Evolutionary conservation across 2,888 invertebrate species (phyloP), one percentile per base, ranked within the genome.

Genomic region (Odontomyia ornata): DNA sequence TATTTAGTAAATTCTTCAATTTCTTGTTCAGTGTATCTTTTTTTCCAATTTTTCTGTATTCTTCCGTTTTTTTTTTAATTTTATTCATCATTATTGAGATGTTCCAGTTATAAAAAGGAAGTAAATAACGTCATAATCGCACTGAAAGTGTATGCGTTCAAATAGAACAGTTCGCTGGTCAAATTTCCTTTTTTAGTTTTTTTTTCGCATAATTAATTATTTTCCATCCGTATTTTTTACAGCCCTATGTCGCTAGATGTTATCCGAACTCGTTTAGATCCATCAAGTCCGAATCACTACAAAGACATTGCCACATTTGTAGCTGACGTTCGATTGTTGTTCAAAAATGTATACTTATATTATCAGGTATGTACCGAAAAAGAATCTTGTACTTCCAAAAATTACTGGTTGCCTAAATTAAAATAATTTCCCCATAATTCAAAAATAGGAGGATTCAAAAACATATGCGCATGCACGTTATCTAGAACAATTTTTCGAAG

Each of bases 401-500:
- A 60, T 21, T 23, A 25, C 23, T 9, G 9, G 36, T 36, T 36
- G 36, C 5, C 2, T 69, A 56, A n/a, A 18, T 77, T 57, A 47
- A 36, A 57, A n/a, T 43, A 1, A 75, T 46, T 43, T 78, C 28
- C 75, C 64, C 71, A 72, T 30, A 4, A 52, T 43, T 60, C n/a
- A 23, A 80, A 80, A 78, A 79, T 85, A 95, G 94, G 90, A 91
- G 82, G 93, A 94, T 81, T 92, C 93, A 18, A 91, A 91, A 84
- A 91, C 94, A 60, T 93, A 91, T 87, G 90, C 90, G 82, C 93
- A 95, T 87, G 95, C 94, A 60, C 92, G 92, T 85, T 91, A 91
- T 79, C 89, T 96, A 82, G 95, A 96, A 85, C 93, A 93, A 86
- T 95, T 95, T 88, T 95, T 95, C 85, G 94, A 95, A 83, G 91